Conservation (phyloP, 2,888 invertebrate genomes). For the Torymus auratus region DNA sequence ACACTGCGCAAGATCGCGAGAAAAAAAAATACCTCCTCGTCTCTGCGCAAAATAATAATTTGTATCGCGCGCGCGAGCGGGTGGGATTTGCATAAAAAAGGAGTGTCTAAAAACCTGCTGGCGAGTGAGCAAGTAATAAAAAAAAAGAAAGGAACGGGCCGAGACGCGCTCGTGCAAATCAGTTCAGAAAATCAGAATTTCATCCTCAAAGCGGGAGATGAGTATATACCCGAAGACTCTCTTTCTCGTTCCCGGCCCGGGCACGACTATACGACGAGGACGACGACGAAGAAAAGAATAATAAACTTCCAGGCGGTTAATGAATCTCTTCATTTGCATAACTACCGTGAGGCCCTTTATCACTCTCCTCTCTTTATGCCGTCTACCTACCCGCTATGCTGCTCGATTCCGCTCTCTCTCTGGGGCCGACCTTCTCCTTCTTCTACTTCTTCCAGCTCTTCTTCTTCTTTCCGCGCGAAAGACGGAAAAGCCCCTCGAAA, state of each 20-base stretch:
- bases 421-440: not conserved
- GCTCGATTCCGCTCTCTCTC: not conserved
- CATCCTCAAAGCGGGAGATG: slow-evolving; percentile 39
- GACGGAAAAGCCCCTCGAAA: slow-evolving; percentile 50
- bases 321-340: slow-evolving; percentile 59
- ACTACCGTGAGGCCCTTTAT: slow-evolving; percentile 56
- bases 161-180: slow-evolving; percentile 40
- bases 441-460: slow-evolving; percentile 33
- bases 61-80: not conserved
- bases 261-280: slow-evolving; percentile 8
- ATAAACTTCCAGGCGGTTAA: slow-evolving; percentile 57
- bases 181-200: slow-evolving; percentile 53
- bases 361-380: slow-evolving; percentile 39
- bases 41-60: slow-evolving; percentile 9
- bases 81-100: slow-evolving; percentile 13
- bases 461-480: slow-evolving; percentile 34
- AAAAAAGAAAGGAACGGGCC: slow-evolving; percentile 13
- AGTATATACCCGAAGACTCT: slow-evolving; percentile 9
- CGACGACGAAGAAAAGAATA: slow-evolving; percentile 53
- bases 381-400: too few species aligned
- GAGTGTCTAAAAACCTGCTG: not conserved
- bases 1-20: too few species aligned
- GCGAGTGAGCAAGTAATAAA: not conserved
- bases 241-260: not conserved
- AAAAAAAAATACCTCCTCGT: too few species aligned